These are phyloP conservation scores for Helogale parvula DNA, from an alignment of 2,113 vertebrate genomes.

Conservation along the genomic window DNA sequence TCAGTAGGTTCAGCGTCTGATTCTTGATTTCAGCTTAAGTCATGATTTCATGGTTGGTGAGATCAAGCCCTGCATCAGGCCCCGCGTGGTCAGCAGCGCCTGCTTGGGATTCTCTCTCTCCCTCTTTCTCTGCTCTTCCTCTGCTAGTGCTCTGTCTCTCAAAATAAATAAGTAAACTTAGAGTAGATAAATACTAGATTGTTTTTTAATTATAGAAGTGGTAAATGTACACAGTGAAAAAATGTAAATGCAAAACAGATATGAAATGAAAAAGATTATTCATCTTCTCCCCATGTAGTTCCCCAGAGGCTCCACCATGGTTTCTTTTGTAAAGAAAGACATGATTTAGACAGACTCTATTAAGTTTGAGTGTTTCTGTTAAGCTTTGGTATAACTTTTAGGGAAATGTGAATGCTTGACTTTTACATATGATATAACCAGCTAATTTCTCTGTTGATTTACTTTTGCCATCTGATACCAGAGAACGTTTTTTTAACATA, in stretches of 20 bases:
- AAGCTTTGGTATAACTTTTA: not conserved
- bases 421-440: not conserved
- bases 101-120: no score
- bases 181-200: not conserved
- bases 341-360: not conserved
- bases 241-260: not conserved
- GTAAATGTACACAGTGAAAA: not conserved
- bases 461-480: constrained; percentile 57
- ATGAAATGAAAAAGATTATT: constrained; percentile 22
- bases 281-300: not conserved
- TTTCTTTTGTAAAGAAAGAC: constrained; percentile 21
- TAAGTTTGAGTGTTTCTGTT: constrained; percentile 3
- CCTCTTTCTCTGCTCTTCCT: no score
- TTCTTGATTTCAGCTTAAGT: no score
- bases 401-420: constrained; percentile 11
- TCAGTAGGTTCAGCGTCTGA: no score
- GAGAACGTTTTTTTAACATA: not conserved
- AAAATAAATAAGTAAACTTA: no score
- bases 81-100: no score
- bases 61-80: no score
- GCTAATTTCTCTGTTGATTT: not conserved
- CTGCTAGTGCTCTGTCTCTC: no score
- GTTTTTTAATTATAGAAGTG: constrained; percentile 24
- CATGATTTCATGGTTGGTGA: no score
- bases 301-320: not conserved